Percentiles rank a stretch among this genome's conserved stretches.
These are phyloP conservation scores for Pogoniulus pusillus DNA, from an alignment of 2,797 vertebrate genomes.

Conservation along the genomic window DNA sequence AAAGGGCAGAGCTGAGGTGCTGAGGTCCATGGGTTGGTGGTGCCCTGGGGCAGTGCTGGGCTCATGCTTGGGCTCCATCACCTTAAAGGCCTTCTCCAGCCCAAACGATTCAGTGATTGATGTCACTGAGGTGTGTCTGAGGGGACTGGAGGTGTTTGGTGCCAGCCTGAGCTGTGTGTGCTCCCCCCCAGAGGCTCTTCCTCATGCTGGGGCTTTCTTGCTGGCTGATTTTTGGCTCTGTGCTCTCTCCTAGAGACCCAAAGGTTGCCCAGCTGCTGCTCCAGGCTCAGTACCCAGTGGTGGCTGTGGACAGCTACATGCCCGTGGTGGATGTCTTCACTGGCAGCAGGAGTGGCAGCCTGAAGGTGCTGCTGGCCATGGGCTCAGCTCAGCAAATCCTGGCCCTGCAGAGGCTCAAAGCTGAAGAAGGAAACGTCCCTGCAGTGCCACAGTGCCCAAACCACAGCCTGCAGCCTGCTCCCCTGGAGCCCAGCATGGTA, in stretches of 20 bases:
- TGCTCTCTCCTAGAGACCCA: constrained; percentile 78
- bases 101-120: neutral
- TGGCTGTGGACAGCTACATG: constrained; percentile 90
- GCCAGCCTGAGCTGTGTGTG: neutral
- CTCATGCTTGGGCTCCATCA: no score
- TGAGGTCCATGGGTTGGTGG: no score
- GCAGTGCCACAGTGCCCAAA: constrained; percentile 72
- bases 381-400: constrained; percentile 87
- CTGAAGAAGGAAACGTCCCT: constrained; percentile 69
- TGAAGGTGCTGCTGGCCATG: constrained; percentile 91
- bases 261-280: constrained; percentile 86
- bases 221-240: neutral
- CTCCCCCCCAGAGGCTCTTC: no score
- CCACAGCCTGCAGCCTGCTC: constrained; percentile 83
- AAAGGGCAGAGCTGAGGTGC: no score
- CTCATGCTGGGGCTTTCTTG: neutral
- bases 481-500: constrained; percentile 69
- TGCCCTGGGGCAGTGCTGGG: no score
- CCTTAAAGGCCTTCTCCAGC: no score
- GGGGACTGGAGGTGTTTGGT: neutral
- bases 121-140: neutral
- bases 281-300: constrained; percentile 90
- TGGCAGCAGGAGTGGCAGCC: constrained; percentile 83
- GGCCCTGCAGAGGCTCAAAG: constrained; percentile 85
- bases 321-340: constrained; percentile 89